These are phyloP conservation scores for Cheilosia vernalis DNA, from an alignment of 2,888 invertebrate species.

Conservation along the genomic window DNA sequence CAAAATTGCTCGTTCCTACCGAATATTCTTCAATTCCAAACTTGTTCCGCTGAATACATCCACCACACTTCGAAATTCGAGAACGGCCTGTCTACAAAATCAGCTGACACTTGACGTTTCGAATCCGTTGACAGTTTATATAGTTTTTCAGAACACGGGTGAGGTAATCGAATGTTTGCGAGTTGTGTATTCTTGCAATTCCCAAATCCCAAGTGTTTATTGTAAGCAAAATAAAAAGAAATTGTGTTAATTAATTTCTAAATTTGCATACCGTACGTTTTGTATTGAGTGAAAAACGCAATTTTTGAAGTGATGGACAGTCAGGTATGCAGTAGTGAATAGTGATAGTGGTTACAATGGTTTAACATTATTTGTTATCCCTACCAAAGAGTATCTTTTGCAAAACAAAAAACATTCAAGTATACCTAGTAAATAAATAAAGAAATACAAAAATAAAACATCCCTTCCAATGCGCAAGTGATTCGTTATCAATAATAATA, in stretches of 20 bases:
- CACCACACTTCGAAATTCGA: constrained; percentile 44
- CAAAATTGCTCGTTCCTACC: too few species aligned
- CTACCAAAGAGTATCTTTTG: not conserved
- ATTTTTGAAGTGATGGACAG: constrained; percentile 80
- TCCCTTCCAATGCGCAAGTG: not conserved
- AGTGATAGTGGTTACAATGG: constrained; percentile 13
- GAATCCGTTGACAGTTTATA: constrained; percentile 20
- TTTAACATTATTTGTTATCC: too few species aligned
- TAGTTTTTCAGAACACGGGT: constrained; percentile 3
- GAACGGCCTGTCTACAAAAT: constrained; percentile 17
- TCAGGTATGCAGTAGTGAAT: constrained; percentile 78
- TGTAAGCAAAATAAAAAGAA: constrained; percentile 3
- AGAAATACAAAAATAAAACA: not conserved
- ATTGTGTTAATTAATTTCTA: constrained; percentile 6
- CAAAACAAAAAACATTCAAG: constrained; percentile 5
- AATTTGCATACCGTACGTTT: constrained; percentile 1
- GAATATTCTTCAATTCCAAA: not conserved
- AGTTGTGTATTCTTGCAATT: not conserved
- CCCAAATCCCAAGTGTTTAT: constrained; percentile 1
- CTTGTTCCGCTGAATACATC: constrained; percentile 1
- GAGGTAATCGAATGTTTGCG: constrained; percentile 34
- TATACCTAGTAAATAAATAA: constrained; percentile 16
- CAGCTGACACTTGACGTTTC: constrained; percentile 48
- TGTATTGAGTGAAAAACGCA: constrained; percentile 9
- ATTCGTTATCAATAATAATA: constrained; percentile 3